These are phyloP conservation scores for Rotaria magnacalcarata DNA, from an alignment of 2,888 invertebrate genomes.

Conservation along the genomic window DNA sequence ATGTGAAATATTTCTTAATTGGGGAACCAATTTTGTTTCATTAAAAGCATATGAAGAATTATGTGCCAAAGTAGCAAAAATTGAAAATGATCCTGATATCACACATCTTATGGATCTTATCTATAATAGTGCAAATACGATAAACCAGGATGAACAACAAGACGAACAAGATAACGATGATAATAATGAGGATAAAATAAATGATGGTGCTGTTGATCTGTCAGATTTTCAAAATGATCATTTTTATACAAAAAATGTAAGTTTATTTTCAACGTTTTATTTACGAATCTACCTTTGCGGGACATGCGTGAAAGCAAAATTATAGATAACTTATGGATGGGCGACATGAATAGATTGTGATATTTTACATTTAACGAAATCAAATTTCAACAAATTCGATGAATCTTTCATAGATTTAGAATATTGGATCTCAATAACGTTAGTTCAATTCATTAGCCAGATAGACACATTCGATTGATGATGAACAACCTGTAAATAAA, in stretches of 20 bases:
- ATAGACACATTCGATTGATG: no score
- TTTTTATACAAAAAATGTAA: conserved; percentile 34
- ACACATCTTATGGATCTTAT: not conserved
- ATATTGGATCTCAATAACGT: no score
- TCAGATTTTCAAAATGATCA: conserved; percentile 36
- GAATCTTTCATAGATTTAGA: no score
- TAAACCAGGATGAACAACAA: not conserved
- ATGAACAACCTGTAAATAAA: no score
- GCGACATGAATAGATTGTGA: no score
- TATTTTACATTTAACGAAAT: no score
- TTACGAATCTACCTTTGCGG: no score
- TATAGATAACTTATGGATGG: no score
- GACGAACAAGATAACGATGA: not conserved
- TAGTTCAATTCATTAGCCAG: no score
- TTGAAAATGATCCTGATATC: conserved; percentile 21
- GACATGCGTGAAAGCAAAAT: no score
- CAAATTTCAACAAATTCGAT: no score
- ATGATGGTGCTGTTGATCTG: not conserved
- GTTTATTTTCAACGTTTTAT: not conserved
- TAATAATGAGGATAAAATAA: not conserved
- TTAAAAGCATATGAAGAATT: conserved; percentile 24
- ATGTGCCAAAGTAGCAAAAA: not conserved
- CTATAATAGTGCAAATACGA: not conserved
- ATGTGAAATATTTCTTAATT: conserved; percentile 35
- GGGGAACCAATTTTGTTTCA: conserved; percentile 35